Evolutionary conservation across 1,140 invertebrate species (phyloP).

Genomic region (Drosophila chauvacae): DNA sequence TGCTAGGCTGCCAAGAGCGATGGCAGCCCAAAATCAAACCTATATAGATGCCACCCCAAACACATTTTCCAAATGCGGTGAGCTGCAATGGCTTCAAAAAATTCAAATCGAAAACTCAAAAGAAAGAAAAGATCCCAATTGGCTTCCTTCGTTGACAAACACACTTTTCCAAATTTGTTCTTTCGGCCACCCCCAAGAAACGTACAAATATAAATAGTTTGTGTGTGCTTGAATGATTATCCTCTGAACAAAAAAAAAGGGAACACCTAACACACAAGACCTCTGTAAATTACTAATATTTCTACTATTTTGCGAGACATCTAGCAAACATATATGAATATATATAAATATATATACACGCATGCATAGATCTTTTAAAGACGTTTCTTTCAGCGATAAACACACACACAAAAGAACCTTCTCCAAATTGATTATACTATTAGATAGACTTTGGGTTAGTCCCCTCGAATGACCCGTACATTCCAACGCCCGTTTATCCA

Average conservation of each 20-base stretch:
- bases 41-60: not conserved
- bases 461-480: not conserved
- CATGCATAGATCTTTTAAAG: conserved; percentile 7
- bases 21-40: not conserved
- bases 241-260: not conserved
- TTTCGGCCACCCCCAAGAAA: not conserved
- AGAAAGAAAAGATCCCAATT: not conserved
- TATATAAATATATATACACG: not conserved
- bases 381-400: conserved; percentile 17
- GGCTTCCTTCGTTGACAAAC: not conserved
- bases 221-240: not conserved
- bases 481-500: not conserved
- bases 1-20: not conserved
- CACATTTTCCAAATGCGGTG: not conserved
- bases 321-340: not conserved
- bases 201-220: not conserved
- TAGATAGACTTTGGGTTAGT: not conserved
- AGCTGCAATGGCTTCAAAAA: not conserved
- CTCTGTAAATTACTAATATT: not conserved
- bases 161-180: not conserved
- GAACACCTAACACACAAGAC: not conserved
- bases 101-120: not conserved
- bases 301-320: not conserved
- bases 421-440: not conserved
- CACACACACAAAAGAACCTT: conserved; percentile 3